Percentiles rank a stretch among this genome's conserved stretches.
These are phyloP conservation scores for Prunella himalayana DNA, from an alignment of 2,113 vertebrate species.

Conservation along the genomic window DNA sequence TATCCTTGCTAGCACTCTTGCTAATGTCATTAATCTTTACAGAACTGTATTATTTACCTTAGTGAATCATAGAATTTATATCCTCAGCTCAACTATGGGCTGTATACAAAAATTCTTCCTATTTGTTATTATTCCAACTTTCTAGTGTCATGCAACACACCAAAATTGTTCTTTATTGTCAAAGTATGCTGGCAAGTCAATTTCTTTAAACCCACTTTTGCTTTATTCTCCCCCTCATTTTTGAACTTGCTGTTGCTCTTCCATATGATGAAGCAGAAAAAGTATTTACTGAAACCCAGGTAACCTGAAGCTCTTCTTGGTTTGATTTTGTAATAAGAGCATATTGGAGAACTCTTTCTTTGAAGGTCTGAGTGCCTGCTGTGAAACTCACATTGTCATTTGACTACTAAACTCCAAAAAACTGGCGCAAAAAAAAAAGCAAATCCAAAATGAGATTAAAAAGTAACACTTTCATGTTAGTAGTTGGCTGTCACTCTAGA, in stretches of 20 bases:
- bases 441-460: background rate
- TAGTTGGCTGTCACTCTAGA: background rate
- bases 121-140: background rate
- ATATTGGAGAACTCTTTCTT: background rate
- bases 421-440: rapidly evolving
- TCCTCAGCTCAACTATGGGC: background rate
- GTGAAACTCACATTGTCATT: background rate
- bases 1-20: background rate
- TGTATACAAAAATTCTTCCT: background rate
- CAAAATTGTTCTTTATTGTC: background rate
- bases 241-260: background rate
- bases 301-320: background rate
- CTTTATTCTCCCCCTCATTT: background rate
- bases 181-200: background rate
- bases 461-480: background rate
- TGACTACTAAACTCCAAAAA: background rate
- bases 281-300: background rate
- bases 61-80: background rate
- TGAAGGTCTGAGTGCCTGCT: background rate
- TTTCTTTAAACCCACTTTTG: background rate
- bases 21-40: background rate
- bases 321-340: background rate
- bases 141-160: background rate
- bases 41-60: background rate
- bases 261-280: background rate